Conservation (phyloP, 2,113 vertebrate species). For the Megalops atlanticus region DNA sequence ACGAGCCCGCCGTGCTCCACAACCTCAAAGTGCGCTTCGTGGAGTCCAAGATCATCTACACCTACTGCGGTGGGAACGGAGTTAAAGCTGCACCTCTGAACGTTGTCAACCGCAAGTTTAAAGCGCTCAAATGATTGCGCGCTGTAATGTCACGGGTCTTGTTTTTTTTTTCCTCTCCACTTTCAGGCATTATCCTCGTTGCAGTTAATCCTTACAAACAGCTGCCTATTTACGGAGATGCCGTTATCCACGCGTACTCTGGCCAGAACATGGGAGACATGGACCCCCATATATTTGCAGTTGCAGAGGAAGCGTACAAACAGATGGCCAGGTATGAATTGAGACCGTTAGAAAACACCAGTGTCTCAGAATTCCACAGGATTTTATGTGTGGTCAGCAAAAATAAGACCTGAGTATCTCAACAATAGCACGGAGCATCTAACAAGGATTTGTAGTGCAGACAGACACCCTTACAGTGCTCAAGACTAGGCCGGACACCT, state of each 20-base stretch:
- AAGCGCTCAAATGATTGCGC: not conserved
- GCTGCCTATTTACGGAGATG: constrained; percentile 91
- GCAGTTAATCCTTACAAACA: constrained; percentile 95
- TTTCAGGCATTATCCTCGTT: constrained; percentile 92
- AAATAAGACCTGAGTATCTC: too few species aligned
- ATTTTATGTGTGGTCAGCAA: too few species aligned
- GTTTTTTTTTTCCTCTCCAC: not conserved
- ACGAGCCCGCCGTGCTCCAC: constrained; percentile 92
- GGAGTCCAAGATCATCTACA: constrained; percentile 95
- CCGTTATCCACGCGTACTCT: constrained; percentile 93
- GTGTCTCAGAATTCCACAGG: not conserved
- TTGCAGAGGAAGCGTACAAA: constrained; percentile 97
- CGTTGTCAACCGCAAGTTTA: not conserved
- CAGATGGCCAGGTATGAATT: constrained; percentile 90
- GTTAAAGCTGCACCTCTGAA: not conserved
- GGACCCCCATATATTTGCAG: constrained; percentile 98
- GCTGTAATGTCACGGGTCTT: not conserved
- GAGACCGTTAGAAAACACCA: not conserved
- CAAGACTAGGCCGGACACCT: too few species aligned
- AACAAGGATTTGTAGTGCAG: too few species aligned
- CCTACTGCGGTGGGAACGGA: constrained; percentile 85
- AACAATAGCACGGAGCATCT: too few species aligned
- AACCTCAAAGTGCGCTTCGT: constrained; percentile 92
- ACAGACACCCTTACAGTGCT: too few species aligned
- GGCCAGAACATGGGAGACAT: constrained; percentile 98